Percentiles rank a stretch among this genome's conserved stretches.
Conservation (phyloP, 2,797 vertebrate genomes). For the Chelonia mydas region DNA sequence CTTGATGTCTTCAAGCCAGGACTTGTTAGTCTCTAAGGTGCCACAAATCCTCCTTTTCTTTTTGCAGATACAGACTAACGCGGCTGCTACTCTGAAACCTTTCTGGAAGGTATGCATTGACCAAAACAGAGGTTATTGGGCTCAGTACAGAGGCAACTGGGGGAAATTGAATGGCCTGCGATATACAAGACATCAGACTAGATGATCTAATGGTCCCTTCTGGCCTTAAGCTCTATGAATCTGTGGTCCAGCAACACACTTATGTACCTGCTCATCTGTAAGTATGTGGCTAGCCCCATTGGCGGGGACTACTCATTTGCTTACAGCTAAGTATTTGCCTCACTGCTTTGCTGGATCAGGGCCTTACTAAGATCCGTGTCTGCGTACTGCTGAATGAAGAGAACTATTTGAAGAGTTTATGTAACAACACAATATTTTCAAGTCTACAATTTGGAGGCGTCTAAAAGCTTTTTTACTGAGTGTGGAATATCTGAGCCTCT, state of each 20-base stretch:
- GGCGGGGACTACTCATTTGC: neutral
- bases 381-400: neutral
- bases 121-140: too few relatives aligned
- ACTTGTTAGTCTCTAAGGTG: too few relatives aligned
- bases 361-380: neutral
- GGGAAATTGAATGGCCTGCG: neutral
- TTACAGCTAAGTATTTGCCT: neutral
- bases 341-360: neutral
- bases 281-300: neutral
- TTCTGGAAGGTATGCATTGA: neutral
- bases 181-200: neutral
- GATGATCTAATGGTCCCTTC: neutral
- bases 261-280: neutral
- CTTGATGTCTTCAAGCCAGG: neutral
- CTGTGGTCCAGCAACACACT: neutral
- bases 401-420: neutral
- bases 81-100: too few relatives aligned
- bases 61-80: too few relatives aligned
- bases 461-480: neutral
- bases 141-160: neutral
- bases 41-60: too few relatives aligned
- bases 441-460: neutral
- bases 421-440: neutral
- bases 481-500: neutral
- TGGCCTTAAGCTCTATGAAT: neutral